phyloP scores from a whole-genome alignment of 1,140 invertebrate genomes.

The Atta cephalotes region DNA sequence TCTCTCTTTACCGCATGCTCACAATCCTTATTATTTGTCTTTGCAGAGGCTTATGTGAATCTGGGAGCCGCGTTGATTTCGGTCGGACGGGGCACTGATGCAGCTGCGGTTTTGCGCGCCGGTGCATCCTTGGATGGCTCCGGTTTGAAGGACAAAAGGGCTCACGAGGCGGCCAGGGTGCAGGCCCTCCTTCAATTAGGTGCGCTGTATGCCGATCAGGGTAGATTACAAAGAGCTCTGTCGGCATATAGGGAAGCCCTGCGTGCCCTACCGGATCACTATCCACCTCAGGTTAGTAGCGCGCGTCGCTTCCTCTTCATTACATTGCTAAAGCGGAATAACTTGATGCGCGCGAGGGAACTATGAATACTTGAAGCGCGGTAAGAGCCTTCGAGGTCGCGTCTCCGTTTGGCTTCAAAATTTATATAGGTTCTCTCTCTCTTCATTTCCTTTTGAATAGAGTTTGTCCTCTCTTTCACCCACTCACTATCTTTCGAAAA shows the following conservation, averaged over 20 bases:
- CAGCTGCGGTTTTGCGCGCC: slow-evolving; percentile 92
- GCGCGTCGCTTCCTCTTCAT: slow-evolving; percentile 61
- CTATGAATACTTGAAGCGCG: slow-evolving; percentile 46
- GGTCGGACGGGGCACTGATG: slow-evolving; percentile 93
- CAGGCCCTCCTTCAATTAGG: slow-evolving; percentile 97
- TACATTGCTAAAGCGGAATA: slow-evolving; percentile 61
- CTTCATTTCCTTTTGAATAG: background rate
- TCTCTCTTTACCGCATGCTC: slow-evolving; percentile 28
- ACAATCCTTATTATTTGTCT: slow-evolving; percentile 69
- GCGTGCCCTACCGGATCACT: slow-evolving; percentile 92
- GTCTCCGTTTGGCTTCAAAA: slow-evolving; percentile 49
- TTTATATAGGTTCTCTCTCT: slow-evolving; percentile 28
- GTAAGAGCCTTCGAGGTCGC: slow-evolving; percentile 19
- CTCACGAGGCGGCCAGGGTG: slow-evolving; percentile 95
- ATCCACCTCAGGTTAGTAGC: slow-evolving; percentile 91
- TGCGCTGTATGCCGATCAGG: slow-evolving; percentile 95
- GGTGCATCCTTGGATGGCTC: slow-evolving; percentile 94
- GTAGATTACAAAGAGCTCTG: slow-evolving; percentile 94
- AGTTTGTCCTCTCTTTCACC: background rate
- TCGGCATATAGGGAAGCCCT: slow-evolving; percentile 95
- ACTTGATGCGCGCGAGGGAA: slow-evolving; percentile 49
- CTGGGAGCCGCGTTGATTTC: slow-evolving; percentile 95
- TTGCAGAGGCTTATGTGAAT: slow-evolving; percentile 98
- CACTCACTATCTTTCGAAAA: background rate
- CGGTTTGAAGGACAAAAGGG: slow-evolving; percentile 94